These are phyloP conservation scores for Cephus runcator DNA, from an alignment of 2,888 invertebrate species.

Conservation along the genomic window DNA sequence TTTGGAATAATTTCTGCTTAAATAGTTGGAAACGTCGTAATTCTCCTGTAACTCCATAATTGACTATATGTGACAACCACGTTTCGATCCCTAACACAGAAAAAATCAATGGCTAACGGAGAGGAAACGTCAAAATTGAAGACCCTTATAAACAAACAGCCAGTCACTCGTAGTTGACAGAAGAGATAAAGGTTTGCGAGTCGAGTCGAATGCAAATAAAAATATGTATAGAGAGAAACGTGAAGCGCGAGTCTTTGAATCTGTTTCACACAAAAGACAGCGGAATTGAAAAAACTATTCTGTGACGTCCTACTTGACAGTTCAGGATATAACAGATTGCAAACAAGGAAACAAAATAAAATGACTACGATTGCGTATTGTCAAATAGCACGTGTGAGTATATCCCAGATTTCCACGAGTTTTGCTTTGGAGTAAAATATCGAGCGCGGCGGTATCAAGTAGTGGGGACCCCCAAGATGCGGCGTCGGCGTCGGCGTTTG, in stretches of 20 bases:
- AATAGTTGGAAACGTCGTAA: neutral
- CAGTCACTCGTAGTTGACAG: neutral
- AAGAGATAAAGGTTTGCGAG: neutral
- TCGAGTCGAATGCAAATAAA: neutral
- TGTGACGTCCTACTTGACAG: neutral
- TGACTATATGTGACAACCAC: neutral
- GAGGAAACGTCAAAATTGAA: neutral
- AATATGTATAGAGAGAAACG: neutral
- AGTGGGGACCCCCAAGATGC: neutral
- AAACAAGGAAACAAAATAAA: neutral
- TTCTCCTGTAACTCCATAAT: neutral
- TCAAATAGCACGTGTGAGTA: neutral
- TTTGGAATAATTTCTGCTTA: neutral
- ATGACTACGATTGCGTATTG: neutral
- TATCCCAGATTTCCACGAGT: neutral
- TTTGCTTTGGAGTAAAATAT: neutral
- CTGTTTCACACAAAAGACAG: neutral
- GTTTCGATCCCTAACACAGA: neutral
- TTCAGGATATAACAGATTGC: neutral
- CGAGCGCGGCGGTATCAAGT: neutral
- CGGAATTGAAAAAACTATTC: neutral
- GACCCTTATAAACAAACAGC: neutral
- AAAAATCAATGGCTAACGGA: neutral
- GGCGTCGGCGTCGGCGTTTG: neutral
- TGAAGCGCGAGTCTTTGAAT: neutral